Evolutionary conservation across 1,140 invertebrate genomes (phyloP).

Genomic region (Leptinotarsa defecta): DNA sequence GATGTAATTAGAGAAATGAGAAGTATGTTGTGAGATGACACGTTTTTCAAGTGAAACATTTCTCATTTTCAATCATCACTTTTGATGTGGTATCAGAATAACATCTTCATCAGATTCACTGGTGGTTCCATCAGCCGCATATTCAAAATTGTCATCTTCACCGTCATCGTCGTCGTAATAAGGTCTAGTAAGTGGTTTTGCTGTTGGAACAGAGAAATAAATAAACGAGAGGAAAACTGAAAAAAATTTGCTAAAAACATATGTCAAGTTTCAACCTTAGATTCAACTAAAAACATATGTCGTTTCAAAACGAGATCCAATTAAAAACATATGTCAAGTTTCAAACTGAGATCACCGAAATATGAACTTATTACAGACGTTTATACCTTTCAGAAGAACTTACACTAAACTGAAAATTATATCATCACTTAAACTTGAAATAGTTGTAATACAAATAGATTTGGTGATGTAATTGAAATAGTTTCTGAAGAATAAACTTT

Average conservation of each 20-base stretch:
- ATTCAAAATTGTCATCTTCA: slow-evolving; percentile 38
- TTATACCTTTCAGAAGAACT: no score
- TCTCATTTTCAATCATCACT: background rate
- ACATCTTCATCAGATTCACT: slow-evolving; percentile 42
- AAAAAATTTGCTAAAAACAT: background rate
- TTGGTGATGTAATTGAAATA: no score
- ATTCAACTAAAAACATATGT: background rate
- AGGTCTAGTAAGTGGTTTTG: slow-evolving; percentile 49
- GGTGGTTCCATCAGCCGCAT: slow-evolving; percentile 24
- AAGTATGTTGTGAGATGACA: background rate
- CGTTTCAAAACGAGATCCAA: background rate
- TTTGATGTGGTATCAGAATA: slow-evolving; percentile 32
- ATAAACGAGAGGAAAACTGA: background rate
- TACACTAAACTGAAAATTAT: no score
- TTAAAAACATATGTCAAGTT: background rate
- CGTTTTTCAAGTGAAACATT: background rate
- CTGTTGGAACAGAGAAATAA: slow-evolving; percentile 31
- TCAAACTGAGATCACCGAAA: background rate
- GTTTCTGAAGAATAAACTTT: no score
- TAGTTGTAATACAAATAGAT: no score
- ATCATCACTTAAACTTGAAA: no score
- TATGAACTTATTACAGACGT: background rate
- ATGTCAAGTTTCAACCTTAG: background rate
- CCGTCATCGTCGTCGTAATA: slow-evolving; percentile 53
- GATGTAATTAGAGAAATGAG: no score